These are phyloP conservation scores for Trogon melanurus DNA, from an alignment of 2,113 vertebrate species.

Conservation along the genomic window DNA sequence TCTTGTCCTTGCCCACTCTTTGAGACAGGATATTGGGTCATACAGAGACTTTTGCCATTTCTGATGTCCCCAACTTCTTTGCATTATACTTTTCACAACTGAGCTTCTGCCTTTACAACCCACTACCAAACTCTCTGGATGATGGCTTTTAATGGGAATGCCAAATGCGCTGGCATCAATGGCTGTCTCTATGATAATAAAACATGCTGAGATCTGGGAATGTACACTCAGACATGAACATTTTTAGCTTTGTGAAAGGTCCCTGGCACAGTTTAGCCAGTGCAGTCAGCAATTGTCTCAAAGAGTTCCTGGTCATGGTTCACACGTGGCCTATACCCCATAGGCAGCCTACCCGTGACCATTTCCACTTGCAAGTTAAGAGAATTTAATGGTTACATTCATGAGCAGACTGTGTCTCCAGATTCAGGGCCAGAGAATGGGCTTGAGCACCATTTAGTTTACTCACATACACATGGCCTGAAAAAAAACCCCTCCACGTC, in stretches of 20 bases:
- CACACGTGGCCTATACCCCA: fast-evolving
- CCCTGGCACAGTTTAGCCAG: not conserved
- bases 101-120: not conserved
- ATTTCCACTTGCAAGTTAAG: not conserved
- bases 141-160: not conserved
- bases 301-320: not conserved
- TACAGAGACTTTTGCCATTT: not conserved
- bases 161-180: not conserved
- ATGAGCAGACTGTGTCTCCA: not conserved
- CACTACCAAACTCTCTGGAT: not conserved
- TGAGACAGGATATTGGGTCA: not conserved
- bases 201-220: not conserved
- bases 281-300: not conserved
- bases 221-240: fast-evolving
- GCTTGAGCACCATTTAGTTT: not conserved
- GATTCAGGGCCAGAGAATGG: not conserved
- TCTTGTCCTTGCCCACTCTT: not conserved
- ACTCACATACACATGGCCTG: not conserved
- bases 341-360: not conserved
- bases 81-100: not conserved
- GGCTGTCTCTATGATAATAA: not conserved
- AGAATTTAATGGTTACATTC: not conserved
- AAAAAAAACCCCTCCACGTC: not conserved
- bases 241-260: not conserved
- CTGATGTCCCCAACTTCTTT: not conserved